Conservation (phyloP, 2,797 vertebrate genomes). For the Erithacus rubecula region DNA sequence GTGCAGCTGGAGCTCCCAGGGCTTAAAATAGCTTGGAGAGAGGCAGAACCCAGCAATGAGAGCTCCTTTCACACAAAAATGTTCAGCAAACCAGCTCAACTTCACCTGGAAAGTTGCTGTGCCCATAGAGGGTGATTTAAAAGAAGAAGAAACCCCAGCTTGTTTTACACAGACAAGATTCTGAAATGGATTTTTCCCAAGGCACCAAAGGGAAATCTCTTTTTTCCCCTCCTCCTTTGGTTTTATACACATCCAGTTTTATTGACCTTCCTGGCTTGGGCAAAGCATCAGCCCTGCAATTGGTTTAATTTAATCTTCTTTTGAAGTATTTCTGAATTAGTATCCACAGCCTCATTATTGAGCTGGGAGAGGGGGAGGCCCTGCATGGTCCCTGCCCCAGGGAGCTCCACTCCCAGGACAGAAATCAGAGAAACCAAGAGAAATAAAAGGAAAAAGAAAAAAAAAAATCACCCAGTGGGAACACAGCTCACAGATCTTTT, state of each 20-base stretch:
- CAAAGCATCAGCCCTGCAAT: background rate
- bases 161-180: background rate
- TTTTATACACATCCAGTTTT: background rate
- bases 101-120: background rate
- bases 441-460: background rate
- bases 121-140: background rate
- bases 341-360: background rate
- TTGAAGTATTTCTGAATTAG: background rate
- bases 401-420: background rate
- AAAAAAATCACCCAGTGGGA: background rate
- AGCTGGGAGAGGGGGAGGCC: background rate
- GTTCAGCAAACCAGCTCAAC: fast-evolving
- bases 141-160: fast-evolving
- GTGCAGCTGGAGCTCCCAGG: background rate
- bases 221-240: background rate
- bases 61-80: background rate
- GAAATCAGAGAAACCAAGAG: background rate
- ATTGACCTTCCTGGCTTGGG: background rate
- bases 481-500: background rate
- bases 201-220: background rate
- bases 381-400: background rate
- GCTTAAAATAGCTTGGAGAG: background rate
- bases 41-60: background rate
- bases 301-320: background rate
- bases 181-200: background rate